A percentile compares a stretch with the other conserved stretches of the same genome.
These are phyloP conservation scores for Bellardia pandia DNA, from an alignment of 2,888 invertebrate genomes.

Conservation along the genomic window DNA sequence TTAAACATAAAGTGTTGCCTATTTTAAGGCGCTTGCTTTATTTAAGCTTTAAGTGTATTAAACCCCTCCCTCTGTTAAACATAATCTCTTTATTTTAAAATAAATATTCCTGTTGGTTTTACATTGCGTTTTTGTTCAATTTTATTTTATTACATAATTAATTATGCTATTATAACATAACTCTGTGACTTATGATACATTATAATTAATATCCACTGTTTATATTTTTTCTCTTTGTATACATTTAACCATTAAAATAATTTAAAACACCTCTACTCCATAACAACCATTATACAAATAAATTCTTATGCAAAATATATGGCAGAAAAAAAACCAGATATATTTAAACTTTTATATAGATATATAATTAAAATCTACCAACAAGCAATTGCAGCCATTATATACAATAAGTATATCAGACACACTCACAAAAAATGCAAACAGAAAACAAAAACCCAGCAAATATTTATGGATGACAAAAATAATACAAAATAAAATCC, in stretches of 20 bases:
- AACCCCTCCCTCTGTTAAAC: neutral
- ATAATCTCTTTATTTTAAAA: constrained; percentile 34
- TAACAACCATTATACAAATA: constrained; percentile 3
- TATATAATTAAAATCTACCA: constrained; percentile 67
- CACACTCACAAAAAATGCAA: neutral
- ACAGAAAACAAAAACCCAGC: neutral
- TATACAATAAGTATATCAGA: constrained; percentile 10
- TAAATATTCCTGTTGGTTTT: constrained; percentile 17
- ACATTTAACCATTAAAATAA: constrained; percentile 66
- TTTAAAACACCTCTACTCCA: constrained; percentile 58
- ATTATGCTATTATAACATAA: constrained; percentile 60
- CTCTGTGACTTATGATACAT: constrained; percentile 70
- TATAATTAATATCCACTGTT: constrained; percentile 65
- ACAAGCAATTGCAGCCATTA: constrained; percentile 53
- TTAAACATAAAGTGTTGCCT: constrained; percentile 8
- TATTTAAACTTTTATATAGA: constrained; percentile 27
- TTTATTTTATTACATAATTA: constrained; percentile 64
- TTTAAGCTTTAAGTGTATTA: constrained; percentile 26
- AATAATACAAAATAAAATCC: constrained; percentile 59
- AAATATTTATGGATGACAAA: constrained; percentile 68
- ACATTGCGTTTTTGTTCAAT: neutral
- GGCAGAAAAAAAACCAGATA: neutral
- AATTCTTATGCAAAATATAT: constrained; percentile 7
- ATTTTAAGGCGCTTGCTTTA: constrained; percentile 7
- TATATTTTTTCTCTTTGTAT: constrained; percentile 44